Percentiles rank a stretch among this genome's conserved stretches.
Conservation (phyloP, 2,797 vertebrate species). For the Mycteria americana region DNA sequence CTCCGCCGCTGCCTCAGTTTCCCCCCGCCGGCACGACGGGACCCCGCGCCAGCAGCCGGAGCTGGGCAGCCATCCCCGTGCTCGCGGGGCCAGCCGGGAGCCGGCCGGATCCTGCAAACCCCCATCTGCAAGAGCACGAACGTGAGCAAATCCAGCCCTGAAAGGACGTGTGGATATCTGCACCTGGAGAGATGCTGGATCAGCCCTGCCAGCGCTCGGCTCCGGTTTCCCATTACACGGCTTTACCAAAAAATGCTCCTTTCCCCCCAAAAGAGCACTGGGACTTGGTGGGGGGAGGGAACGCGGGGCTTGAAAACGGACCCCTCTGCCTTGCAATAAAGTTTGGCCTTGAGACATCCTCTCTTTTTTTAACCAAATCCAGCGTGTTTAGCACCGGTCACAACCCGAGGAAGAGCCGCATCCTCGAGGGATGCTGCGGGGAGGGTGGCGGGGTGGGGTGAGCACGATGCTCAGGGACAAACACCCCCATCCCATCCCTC, state of each 20-base stretch:
- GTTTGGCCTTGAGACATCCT: conserved; percentile 23
- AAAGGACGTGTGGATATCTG: background rate
- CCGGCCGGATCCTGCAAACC: background rate
- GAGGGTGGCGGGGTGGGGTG: too few species aligned
- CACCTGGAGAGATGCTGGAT: background rate
- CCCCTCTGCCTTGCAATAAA: conserved; percentile 7
- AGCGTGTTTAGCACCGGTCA: rapidly evolving
- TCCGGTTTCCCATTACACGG: background rate
- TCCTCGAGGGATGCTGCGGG: rapidly evolving
- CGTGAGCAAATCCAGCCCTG: background rate
- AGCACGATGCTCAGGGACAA: rapidly evolving
- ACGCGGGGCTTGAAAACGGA: background rate
- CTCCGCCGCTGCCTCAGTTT: background rate
- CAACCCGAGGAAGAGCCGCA: rapidly evolving
- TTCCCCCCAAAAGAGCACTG: background rate
- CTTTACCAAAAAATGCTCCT: background rate
- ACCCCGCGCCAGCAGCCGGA: background rate
- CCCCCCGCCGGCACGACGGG: background rate
- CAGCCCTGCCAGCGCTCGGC: background rate
- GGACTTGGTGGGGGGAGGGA: background rate
- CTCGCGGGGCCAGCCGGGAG: rapidly evolving
- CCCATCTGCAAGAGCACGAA: rapidly evolving
- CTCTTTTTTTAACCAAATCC: background rate
- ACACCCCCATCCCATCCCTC: rapidly evolving
- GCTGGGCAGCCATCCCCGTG: background rate